phyloP scores from a whole-genome alignment of 2,113 vertebrate genomes.

The Prolemur simus region DNA sequence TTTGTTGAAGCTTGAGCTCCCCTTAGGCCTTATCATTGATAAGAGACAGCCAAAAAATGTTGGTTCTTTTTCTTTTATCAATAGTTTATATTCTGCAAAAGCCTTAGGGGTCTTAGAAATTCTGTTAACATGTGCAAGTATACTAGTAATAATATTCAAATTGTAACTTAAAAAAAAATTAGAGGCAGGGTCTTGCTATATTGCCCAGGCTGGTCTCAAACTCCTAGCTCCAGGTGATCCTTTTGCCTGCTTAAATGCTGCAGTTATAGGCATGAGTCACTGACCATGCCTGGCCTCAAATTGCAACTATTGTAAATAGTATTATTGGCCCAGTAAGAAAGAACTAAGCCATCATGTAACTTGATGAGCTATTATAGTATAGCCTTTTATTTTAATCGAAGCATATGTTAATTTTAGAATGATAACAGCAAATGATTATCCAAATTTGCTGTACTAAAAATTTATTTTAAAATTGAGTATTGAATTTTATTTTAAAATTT shows the following conservation, averaged over 20 bases:
- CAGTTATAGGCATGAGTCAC: no score
- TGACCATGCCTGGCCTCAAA: neutral
- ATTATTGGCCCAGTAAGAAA: neutral
- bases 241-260: no score
- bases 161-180: neutral
- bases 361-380: neutral
- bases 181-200: no score
- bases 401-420: neutral
- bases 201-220: no score
- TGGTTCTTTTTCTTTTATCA: neutral
- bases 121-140: neutral
- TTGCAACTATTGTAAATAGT: neutral
- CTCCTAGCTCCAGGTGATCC: no score
- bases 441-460: neutral
- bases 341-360: neutral
- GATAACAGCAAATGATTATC: neutral
- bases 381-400: constrained; percentile 26
- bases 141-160: constrained; percentile 2
- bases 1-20: neutral
- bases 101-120: neutral
- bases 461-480: constrained; percentile 5
- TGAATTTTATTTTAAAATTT: neutral
- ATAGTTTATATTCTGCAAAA: neutral
- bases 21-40: neutral
- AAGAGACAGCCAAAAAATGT: neutral